Evolutionary conservation across 2,797 vertebrate species (phyloP).

Genomic region (Anabas testudineus): DNA sequence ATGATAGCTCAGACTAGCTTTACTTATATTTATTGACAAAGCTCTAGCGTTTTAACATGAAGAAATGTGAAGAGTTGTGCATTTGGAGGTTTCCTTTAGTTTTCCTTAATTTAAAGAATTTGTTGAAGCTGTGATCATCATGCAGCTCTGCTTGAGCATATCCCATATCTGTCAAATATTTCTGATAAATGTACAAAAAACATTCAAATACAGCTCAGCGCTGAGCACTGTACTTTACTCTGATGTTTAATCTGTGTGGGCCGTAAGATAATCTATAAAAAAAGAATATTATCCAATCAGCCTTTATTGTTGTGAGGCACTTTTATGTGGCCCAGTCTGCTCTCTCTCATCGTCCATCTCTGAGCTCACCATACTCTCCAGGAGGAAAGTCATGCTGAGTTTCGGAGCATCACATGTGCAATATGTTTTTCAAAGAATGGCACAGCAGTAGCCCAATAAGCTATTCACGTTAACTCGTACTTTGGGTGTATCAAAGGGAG

Average conservation of each 20-base stretch:
- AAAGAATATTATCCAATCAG: slow-evolving; percentile 50
- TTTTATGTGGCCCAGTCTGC: slow-evolving; percentile 32
- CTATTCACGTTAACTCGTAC: slow-evolving; percentile 73
- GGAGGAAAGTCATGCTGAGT: slow-evolving; percentile 47
- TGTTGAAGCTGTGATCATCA: background rate
- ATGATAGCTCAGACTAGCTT: background rate
- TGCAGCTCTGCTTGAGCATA: background rate
- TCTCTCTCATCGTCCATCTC: slow-evolving; percentile 53
- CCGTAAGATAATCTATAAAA: slow-evolving; percentile 24
- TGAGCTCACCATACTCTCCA: slow-evolving; percentile 48
- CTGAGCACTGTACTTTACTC: background rate
- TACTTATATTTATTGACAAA: slow-evolving; percentile 8
- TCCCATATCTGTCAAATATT: slow-evolving; percentile 4
- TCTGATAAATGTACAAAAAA: background rate
- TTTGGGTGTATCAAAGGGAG: slow-evolving; percentile 71
- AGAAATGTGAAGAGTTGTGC: slow-evolving; percentile 1
- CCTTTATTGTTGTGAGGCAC: slow-evolving; percentile 42
- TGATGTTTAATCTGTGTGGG: background rate
- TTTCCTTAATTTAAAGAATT: background rate
- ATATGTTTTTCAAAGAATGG: slow-evolving; percentile 73
- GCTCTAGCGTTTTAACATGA: background rate
- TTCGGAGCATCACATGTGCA: slow-evolving; percentile 69
- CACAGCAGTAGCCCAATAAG: slow-evolving; percentile 56
- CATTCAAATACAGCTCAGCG: background rate
- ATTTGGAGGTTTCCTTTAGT: background rate